Evolutionary conservation across 2,797 vertebrate species (phyloP).

Genomic region (Netta rufina): DNA sequence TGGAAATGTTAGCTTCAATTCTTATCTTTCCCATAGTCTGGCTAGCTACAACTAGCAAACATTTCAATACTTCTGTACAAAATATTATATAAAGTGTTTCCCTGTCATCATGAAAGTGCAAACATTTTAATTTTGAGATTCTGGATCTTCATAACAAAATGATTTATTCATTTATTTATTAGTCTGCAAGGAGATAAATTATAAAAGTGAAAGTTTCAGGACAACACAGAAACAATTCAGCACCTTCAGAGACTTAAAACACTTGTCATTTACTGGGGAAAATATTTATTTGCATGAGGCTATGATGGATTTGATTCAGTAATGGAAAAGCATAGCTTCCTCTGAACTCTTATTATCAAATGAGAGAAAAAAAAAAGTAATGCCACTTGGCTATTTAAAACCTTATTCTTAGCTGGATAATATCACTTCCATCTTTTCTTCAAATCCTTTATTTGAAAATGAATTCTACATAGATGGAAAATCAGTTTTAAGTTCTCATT

Average conservation of each 20-base stretch:
- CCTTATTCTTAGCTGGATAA: constrained; percentile 7
- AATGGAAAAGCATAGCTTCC: background rate
- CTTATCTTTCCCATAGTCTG: background rate
- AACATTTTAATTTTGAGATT: background rate
- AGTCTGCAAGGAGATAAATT: background rate
- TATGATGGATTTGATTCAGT: background rate
- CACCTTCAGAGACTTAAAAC: background rate
- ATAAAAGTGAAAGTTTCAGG: background rate
- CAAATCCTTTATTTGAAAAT: background rate
- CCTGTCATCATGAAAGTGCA: background rate
- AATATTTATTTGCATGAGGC: background rate
- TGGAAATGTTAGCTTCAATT: background rate
- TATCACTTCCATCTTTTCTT: background rate
- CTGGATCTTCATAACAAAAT: background rate
- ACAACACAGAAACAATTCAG: background rate
- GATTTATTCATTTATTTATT: background rate
- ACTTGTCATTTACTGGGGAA: background rate
- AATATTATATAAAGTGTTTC: background rate
- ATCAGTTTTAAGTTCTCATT: background rate
- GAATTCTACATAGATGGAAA: background rate
- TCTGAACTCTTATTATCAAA: constrained; percentile 24
- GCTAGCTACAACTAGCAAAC: background rate
- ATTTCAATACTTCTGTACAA: background rate
- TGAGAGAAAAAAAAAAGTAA: background rate
- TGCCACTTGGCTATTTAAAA: constrained; percentile 13